Percentiles rank a stretch among this genome's conserved stretches.
Evolutionary conservation across 2,113 vertebrate genomes (phyloP).

Genomic region (Anolis carolinensis): DNA sequence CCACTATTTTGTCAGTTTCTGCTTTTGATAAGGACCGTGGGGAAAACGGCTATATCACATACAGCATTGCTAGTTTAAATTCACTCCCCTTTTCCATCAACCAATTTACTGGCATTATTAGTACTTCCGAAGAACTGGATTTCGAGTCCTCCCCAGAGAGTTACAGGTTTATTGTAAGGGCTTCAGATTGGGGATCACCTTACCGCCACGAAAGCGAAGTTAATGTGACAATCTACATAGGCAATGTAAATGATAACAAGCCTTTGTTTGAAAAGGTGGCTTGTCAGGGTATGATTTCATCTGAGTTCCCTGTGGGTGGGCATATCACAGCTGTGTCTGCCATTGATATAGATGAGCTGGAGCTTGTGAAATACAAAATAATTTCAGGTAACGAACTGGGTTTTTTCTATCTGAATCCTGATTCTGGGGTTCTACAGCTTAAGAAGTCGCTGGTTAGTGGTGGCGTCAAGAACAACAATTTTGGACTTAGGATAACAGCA

Average conservation of each 20-base stretch:
- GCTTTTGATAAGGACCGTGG: constrained; percentile 90
- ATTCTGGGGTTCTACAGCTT: constrained; percentile 92
- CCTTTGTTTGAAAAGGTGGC: constrained; percentile 95
- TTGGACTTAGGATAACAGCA: constrained; percentile 92
- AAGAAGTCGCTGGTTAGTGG: constrained; percentile 82
- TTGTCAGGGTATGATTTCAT: constrained; percentile 90
- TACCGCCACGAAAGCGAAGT: constrained; percentile 95
- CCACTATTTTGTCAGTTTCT: constrained; percentile 82
- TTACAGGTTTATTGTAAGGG: constrained; percentile 91
- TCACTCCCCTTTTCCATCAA: constrained; percentile 90
- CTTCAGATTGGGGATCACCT: constrained; percentile 96
- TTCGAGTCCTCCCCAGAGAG: constrained; percentile 93
- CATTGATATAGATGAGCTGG: constrained; percentile 94
- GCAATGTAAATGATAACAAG: constrained; percentile 94
- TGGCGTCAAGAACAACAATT: constrained; percentile 81
- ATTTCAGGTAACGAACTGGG: constrained; percentile 92
- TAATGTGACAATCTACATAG: constrained; percentile 89
- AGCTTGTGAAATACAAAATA: constrained; percentile 96
- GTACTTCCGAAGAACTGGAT: constrained; percentile 89
- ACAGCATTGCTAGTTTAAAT: constrained; percentile 90
- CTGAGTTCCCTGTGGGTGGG: constrained; percentile 87
- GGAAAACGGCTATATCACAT: constrained; percentile 98
- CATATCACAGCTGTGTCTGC: constrained; percentile 95
- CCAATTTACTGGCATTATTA: constrained; percentile 93
- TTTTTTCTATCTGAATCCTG: constrained; percentile 92